Evolutionary conservation across 2,888 invertebrate genomes (phyloP), one percentile per base, ranked within the genome.

Genomic region (Epirrhoe alternata): DNA sequence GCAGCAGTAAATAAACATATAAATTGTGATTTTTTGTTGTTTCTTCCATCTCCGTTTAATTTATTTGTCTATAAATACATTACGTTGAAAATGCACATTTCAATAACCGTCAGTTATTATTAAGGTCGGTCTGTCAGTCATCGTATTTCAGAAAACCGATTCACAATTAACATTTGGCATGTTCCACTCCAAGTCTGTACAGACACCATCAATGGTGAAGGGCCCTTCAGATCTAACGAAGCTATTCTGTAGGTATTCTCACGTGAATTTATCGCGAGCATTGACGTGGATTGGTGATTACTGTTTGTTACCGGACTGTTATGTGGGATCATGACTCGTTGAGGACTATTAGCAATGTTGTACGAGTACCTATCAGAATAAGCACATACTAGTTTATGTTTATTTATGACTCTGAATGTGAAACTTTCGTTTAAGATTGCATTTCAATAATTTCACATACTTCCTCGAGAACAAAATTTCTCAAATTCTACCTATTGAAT

Each of bases 201-300:
- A 79, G 88, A 89, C 89, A 84, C 80, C 83, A 76, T 82, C 85
- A 90, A 90, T 70, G 47, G 85, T 80, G 78, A 75, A 91, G 91
- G 74, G 89, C 90, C 76, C 91, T 92, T 77, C 84, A 83, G 85
- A 86, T 88, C 89, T 92, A 93, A 93, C 92, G 92, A 93, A 90
- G 82, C 87, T 81, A 92, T 92, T 92, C 90, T 90, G 85, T 89
- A 67, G 81, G 85, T 83, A 83, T 87, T 92, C 92, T 89, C 91
- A 89, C 86, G 92, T 90, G 88, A 89, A 90, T 85, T 82, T 84
- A 83, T 86, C 75, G 73, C 73, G 69, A 69, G 64, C 59, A 69
- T 70, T 71, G 74, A 70, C 63, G 66, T 66, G 68, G 71, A 68
- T 75, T 61, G 63, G 47, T 64, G 67, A 68, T 68, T 64, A 64